Evolutionary conservation across 2,113 vertebrate species (phyloP), one percentile per base, ranked within the genome.

Genomic region (Mesoclemmys tuberculata): DNA sequence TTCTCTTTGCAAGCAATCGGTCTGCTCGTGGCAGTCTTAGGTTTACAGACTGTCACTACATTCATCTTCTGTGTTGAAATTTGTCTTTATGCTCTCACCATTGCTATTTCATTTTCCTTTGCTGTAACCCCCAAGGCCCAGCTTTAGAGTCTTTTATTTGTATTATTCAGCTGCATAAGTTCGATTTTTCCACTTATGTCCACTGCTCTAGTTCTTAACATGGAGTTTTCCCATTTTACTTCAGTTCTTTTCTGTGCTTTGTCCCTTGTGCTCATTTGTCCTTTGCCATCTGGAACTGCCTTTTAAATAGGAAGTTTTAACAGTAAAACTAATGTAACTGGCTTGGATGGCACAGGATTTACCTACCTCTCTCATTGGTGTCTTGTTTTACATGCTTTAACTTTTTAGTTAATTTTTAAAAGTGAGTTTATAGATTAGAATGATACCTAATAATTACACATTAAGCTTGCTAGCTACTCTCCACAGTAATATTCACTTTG

Each of bases 221-320:
- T 4, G 41, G 3, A 80, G 0, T 49, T 80, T 2, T 0, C 0
- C 22, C 10, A 3, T 46, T 0, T n/a, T 27, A 6, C 80, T 78
- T 12, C 48, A n/a, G 2, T 16, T 51, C 24, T 38, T 18, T 31
- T 61, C 5, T 11, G 29, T 2, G 52, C 6, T 94, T 46, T n/a
- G n/a, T 79, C 71, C 35, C 11, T 78, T 48, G 52, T 77, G 12
- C 10, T 86, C 38, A 1, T 46, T 31, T 68, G 61, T 8, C 35
- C 35, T 68, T 31, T n/a, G 61, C 16, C 16, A 14, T 64, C 18
- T 68, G 35, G 35, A 68, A n/a, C 8, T n/a, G 35, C 35, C 18
- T 68, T 64, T 68, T 46, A 46, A n/a, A 35, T 21, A 68, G 61
- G 31, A n/a, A 68, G 31, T 68, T 35, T 21, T n/a, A n/a, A n/a